phyloP scores from a whole-genome alignment of 2,113 vertebrate species.

The Corythaixoides concolor region DNA sequence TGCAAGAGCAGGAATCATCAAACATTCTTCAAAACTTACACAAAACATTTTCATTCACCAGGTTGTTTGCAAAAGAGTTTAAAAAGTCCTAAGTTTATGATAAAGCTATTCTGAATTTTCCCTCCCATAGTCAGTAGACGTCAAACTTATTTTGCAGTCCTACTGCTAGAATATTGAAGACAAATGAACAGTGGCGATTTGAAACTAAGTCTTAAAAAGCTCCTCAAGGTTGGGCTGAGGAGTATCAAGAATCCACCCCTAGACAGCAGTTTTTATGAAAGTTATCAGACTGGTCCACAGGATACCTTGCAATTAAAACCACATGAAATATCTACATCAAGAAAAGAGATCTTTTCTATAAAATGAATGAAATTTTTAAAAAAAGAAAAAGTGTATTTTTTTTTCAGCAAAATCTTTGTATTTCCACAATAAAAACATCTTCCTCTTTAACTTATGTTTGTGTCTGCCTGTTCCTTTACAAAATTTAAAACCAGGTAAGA shows the following conservation, averaged over 20 bases:
- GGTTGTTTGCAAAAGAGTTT: not conserved
- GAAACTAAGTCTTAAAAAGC: not conserved
- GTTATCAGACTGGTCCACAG: not conserved
- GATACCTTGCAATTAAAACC: not conserved
- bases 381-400: not conserved
- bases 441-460: not conserved
- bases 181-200: not conserved
- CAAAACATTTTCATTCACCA: not conserved
- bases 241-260: not conserved
- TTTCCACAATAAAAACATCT: not conserved
- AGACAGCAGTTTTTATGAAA: not conserved
- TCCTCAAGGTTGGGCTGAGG: not conserved
- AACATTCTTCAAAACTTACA: not conserved
- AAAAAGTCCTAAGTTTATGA: not conserved
- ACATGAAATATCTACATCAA: not conserved
- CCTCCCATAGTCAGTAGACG: not conserved
- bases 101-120: not conserved
- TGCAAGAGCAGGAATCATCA: not conserved
- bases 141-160: not conserved
- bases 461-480: not conserved
- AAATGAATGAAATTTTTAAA: not conserved
- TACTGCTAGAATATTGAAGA: not conserved
- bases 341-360: not conserved
- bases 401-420: not conserved
- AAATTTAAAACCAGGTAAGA: not conserved